A percentile compares a stretch with the other conserved stretches of the same genome.
phyloP scores from a whole-genome alignment of 2,888 invertebrate genomes.

The Onthophagus sagittarius region DNA sequence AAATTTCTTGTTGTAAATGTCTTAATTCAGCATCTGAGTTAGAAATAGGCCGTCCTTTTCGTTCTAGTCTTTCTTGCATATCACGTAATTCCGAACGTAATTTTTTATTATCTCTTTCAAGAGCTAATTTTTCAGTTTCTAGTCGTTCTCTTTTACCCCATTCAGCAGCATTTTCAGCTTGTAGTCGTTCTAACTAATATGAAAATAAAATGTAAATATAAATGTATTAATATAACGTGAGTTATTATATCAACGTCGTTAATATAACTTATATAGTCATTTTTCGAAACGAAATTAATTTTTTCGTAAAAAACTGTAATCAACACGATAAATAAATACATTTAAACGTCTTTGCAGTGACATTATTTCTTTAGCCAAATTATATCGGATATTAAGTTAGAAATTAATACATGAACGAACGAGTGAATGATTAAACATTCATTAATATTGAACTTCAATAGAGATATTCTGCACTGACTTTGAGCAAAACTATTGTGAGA shows the following conservation, averaged over 20 bases:
- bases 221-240: constrained; percentile 10
- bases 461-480: too few relatives aligned
- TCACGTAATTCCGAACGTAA: constrained; percentile 65
- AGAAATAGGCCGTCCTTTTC: constrained; percentile 59
- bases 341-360: too few relatives aligned
- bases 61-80: constrained; percentile 65
- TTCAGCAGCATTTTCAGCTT: constrained; percentile 89
- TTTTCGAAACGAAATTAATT: too few relatives aligned
- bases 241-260: not conserved
- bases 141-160: constrained; percentile 89
- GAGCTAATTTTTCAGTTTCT: constrained; percentile 83
- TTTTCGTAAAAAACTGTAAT: too few relatives aligned
- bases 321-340: too few relatives aligned
- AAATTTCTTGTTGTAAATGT: constrained; percentile 63
- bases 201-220: not conserved
- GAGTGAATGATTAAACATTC: too few relatives aligned
- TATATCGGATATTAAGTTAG: too few relatives aligned
- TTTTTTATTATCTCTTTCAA: constrained; percentile 88
- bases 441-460: too few relatives aligned
- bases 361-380: too few relatives aligned
- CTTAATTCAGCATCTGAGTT: constrained; percentile 63
- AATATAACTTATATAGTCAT: too few relatives aligned
- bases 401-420: too few relatives aligned
- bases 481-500: too few relatives aligned
- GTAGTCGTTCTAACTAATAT: constrained; percentile 73